Base-by-base conservation (phyloP, 2,113 vertebrate species). In the Mesocricetus auratus region DNA sequence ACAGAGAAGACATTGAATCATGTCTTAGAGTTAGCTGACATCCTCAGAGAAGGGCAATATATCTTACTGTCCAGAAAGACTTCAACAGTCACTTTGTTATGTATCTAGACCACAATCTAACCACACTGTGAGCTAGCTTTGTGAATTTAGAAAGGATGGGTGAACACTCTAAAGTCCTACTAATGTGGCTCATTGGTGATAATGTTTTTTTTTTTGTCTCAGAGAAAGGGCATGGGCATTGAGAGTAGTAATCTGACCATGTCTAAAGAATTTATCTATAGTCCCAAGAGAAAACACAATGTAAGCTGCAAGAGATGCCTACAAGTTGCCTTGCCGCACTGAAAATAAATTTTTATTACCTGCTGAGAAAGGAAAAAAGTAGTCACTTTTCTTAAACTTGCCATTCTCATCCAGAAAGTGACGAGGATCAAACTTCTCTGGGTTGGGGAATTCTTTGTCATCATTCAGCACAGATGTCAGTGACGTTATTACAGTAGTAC, bases 321-420 rank as follows among this genome's bases (percentile, higher is more conserved):
- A 4, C 31, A 87, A 13, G 45, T n/a, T n/a, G 24, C 33, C 47
- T 9, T 71, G 31, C 22, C 7, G 16, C 15, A 53, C 5, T 26
- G n/a, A 24, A 82, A 83, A 42, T 39, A n/a, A 39, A 21, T 21
- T 86, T 53, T 53, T 3, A 31, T 42, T 73, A 89, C 64, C 90
- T 91, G 64, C 9, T 69, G 77, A 91, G n/a, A 98, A 98, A 29
- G 98, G 97, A 91, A 98, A 5, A 85, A 98, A 98, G 88, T 97
- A 73, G 42, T 98, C 96, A 69, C 95, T 98, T 94, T 94, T 98
- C 90, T 87, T 98, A 97, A 98, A 98, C 42, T 96, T 95, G 15
- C 98, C 98, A 9, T 98, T 50, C 97, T 10, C 97, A 10, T 95
- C 98, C 47, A 0, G 94, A 0, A 77, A 93, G 56, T 2, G 93